Evolutionary conservation across 2,888 invertebrate species (phyloP).

Genomic region (Yponomeuta cagnagella): DNA sequence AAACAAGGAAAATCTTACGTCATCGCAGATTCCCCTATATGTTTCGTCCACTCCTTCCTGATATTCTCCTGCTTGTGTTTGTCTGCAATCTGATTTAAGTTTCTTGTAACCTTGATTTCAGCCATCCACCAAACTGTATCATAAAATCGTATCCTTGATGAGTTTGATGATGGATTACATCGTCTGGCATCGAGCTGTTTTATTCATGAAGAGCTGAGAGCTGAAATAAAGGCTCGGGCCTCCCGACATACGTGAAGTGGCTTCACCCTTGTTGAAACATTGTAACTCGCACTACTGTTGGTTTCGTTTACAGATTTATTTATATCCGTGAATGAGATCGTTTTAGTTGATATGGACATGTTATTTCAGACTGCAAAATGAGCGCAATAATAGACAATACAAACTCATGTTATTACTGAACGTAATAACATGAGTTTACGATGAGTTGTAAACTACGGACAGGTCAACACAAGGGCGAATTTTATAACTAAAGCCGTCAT

Average conservation of each 20-base stretch:
- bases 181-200: constrained; percentile 12
- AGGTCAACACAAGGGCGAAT: constrained; percentile 12
- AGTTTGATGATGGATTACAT: constrained; percentile 7
- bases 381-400: background rate
- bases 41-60: background rate
- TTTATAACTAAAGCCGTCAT: constrained; percentile 6
- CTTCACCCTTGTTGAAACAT: constrained; percentile 6
- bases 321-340: background rate
- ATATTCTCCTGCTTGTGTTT: background rate
- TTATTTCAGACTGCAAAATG: background rate
- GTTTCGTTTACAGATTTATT: background rate
- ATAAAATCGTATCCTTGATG: background rate
- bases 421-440: constrained; percentile 8
- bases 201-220: constrained; percentile 19
- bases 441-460: constrained; percentile 11
- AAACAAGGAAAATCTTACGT: constrained; percentile 57
- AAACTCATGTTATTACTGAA: background rate
- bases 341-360: background rate
- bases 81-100: background rate
- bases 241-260: constrained; percentile 2
- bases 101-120: background rate
- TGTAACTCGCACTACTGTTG: background rate
- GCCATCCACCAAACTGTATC: background rate
- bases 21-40: constrained; percentile 38
- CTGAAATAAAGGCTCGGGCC: background rate